Evolutionary conservation across 2,888 invertebrate genomes (phyloP).

Genomic region (Atethmia centrago): DNA sequence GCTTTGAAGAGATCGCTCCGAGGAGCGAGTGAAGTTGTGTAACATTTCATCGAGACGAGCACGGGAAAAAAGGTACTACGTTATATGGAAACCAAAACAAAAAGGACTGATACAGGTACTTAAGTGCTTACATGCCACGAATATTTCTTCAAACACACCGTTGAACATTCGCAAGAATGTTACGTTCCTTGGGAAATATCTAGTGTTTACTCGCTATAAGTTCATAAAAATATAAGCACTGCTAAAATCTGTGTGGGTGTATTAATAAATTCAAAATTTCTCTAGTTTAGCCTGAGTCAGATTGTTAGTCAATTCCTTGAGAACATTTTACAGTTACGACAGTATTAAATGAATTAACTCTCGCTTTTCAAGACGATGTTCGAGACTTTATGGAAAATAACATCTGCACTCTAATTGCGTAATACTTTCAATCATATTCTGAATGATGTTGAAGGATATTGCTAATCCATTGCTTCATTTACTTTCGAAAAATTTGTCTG

Average conservation of each 20-base stretch:
- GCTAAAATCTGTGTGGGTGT: constrained; percentile 32
- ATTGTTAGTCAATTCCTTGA: constrained; percentile 35
- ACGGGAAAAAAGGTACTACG: not conserved
- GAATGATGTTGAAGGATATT: too few relatives aligned
- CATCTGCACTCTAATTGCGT: not conserved
- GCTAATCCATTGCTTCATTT: too few relatives aligned
- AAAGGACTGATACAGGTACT: not conserved
- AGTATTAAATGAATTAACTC: constrained; percentile 33
- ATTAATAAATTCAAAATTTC: constrained; percentile 45
- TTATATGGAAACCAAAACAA: not conserved
- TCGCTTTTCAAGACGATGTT: constrained; percentile 21
- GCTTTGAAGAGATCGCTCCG: not conserved
- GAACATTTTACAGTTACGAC: constrained; percentile 38
- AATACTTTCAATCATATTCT: too few relatives aligned
- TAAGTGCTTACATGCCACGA: not conserved
- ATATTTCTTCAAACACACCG: not conserved
- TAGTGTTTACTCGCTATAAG: not conserved
- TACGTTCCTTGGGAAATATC: not conserved
- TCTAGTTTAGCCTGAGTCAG: constrained; percentile 33
- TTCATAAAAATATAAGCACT: constrained; percentile 37
- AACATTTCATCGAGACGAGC: not conserved
- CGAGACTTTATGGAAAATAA: constrained; percentile 20
- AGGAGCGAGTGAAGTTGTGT: too few relatives aligned
- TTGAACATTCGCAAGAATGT: not conserved
- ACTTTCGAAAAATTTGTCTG: too few relatives aligned